Percentiles rank a stretch among this genome's conserved stretches.
phyloP scores from a whole-genome alignment of 1,140 invertebrate genomes.

The Calycopis cecrops region DNA sequence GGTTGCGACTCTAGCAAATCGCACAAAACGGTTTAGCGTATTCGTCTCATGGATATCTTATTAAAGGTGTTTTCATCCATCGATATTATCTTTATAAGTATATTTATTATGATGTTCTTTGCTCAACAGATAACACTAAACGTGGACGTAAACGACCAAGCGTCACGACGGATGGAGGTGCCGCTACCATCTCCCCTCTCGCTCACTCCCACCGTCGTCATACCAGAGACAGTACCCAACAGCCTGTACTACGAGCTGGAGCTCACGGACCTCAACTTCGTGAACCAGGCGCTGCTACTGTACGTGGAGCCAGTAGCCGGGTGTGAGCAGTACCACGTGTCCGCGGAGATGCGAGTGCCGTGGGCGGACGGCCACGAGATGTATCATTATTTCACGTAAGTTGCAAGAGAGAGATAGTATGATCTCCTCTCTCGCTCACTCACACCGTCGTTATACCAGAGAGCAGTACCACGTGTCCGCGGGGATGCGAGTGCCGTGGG shows the following conservation, averaged over 20 bases:
- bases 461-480: too few relatives aligned
- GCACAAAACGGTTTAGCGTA: too few relatives aligned
- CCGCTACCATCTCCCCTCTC: slow-evolving; percentile 63
- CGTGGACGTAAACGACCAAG: slow-evolving; percentile 79
- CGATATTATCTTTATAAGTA: not conserved
- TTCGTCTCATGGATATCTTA: too few relatives aligned
- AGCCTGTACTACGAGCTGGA: slow-evolving; percentile 77
- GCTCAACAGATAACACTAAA: slow-evolving; percentile 76
- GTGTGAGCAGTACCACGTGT: slow-evolving; percentile 72
- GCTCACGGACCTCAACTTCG: slow-evolving; percentile 73
- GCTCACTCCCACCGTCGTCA: slow-evolving; percentile 53
- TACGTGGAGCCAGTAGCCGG: slow-evolving; percentile 74
- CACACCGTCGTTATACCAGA: too few relatives aligned
- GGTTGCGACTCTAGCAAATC: too few relatives aligned
- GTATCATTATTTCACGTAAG: too few relatives aligned
- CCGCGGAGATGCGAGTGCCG: slow-evolving; percentile 26
- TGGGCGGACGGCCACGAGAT: too few relatives aligned
- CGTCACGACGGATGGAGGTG: slow-evolving; percentile 74
- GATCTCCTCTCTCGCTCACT: too few relatives aligned
- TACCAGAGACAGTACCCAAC: slow-evolving; percentile 69
- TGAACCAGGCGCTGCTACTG: slow-evolving; percentile 78
- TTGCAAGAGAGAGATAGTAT: too few relatives aligned
- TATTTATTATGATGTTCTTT: not conserved
- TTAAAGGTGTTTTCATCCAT: too few relatives aligned
- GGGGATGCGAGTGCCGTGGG: too few relatives aligned